Base-by-base conservation (phyloP, 1,140 invertebrate species). In the Dendroctonus valens region DNA sequence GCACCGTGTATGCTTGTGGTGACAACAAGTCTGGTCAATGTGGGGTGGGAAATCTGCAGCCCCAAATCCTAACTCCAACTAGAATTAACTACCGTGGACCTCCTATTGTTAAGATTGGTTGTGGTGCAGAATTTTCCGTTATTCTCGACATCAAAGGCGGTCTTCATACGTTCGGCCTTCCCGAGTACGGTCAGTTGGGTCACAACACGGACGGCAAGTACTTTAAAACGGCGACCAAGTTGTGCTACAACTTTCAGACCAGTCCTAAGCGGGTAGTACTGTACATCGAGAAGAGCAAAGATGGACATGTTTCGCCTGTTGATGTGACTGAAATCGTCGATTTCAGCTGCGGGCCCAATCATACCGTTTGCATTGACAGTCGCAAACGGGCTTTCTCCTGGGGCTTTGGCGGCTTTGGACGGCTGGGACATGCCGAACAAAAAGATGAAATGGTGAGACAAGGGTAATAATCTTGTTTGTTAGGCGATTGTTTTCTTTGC, bases 151-250 rank as follows among this genome's bases (percentile, higher is more conserved):
- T 91, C 60, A 91, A 93, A 77, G 94, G 94, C 7, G 88, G 87
- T 62, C 79, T 97, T 7, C 91, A 94, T 77, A 93, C 93, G 0
- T 97, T 97, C 77, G 95, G 95, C 5, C 85, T 90, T 64, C 95
- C 95, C 0, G 94, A 97, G 74, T 94, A 94, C 79, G 95, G 95
- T 5, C 93, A 94, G 74, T 76, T 97, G 39, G 90, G 89, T 86
- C 93, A 97, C 78, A 96, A 96, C 73, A 92, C 92, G 6, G 94
- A 96, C 80, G 94, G 93, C 15, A 93, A 95, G 79, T 97, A 93
- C 74, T 95, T 97, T 77, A 87, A 94, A 48, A 93, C 91, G 11
- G 90, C 87, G 67, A 94, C 89, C 39, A 97, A 95, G 75, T 81
- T 97, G 69, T 89, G 88, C 66, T 96, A 87, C 81, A 87, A 91